Evolutionary conservation across 2,797 vertebrate genomes (phyloP).

Genomic region (Sebastes diaconus): DNA sequence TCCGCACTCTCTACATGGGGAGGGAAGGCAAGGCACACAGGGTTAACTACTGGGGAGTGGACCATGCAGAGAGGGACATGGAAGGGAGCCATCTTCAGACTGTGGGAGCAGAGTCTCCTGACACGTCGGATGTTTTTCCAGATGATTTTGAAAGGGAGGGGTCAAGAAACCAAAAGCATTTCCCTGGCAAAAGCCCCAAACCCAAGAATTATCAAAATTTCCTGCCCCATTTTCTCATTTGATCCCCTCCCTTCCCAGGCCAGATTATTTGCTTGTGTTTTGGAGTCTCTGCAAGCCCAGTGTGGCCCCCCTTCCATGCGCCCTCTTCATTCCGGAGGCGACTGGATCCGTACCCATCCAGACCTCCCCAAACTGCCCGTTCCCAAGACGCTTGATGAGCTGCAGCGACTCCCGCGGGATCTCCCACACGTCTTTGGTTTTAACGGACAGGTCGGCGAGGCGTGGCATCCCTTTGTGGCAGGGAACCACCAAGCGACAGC

Average conservation of each 20-base stretch:
- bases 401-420: conserved; percentile 99
- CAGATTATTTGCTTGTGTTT: conserved; percentile 3
- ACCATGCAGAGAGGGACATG: conserved; percentile 88
- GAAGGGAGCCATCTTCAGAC: conserved; percentile 75
- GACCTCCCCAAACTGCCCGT: conserved; percentile 99
- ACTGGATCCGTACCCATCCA: conserved; percentile 95
- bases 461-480: conserved; percentile 97
- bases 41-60: conserved; percentile 85
- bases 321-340: conserved; percentile 59
- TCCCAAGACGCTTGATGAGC: conserved; percentile 99
- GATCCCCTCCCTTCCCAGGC: neutral
- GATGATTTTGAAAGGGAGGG: neutral
- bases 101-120: conserved; percentile 42
- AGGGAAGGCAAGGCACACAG: conserved; percentile 76
- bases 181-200: conserved; percentile 11
- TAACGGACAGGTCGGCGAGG: conserved; percentile 99
- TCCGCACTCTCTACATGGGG: conserved; percentile 91
- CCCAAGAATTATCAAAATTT: conserved; percentile 7
- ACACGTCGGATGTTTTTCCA: conserved; percentile 9
- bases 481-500: conserved; percentile 97
- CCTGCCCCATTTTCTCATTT: conserved; percentile 8
- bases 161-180: neutral
- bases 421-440: conserved; percentile 99
- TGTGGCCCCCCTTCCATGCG: conserved; percentile 80
- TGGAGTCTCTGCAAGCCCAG: conserved; percentile 45